Conservation (phyloP, 2,797 vertebrate species). For the Glossophaga mutica region DNA sequence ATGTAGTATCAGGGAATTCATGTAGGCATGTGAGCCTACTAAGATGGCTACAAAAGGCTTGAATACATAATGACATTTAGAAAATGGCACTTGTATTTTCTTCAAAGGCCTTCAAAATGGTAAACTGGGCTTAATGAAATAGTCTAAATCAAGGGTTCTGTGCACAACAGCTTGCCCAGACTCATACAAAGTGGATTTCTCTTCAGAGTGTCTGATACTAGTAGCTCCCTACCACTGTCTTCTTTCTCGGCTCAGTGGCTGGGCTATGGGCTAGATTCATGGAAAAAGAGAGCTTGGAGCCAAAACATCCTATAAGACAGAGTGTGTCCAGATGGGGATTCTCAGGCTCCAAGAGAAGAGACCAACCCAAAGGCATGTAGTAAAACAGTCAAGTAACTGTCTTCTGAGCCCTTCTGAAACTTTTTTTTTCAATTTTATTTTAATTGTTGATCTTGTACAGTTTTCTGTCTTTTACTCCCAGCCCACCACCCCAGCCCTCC, state of each 20-base stretch:
- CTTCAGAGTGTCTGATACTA: background rate
- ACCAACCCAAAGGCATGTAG: background rate
- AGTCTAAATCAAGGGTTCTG: conserved; percentile 35
- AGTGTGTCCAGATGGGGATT: background rate
- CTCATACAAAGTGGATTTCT: background rate
- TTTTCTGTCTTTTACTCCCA: no score
- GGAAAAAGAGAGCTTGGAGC: background rate
- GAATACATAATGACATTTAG: conserved; percentile 57
- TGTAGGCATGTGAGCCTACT: background rate
- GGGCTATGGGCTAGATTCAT: background rate
- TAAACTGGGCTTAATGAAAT: conserved; percentile 26
- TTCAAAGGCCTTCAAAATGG: conserved; percentile 43
- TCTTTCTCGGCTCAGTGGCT: background rate
- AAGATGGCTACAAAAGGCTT: background rate
- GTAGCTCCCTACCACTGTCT: background rate
- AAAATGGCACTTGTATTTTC: conserved; percentile 47
- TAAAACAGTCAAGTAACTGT: background rate
- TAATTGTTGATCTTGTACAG: no score
- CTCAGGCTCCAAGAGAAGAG: background rate
- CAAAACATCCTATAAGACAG: background rate
- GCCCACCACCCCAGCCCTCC: no score
- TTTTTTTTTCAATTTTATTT: no score
- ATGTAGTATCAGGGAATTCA: background rate
- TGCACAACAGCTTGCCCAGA: conserved; percentile 5
- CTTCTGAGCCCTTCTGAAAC: background rate